Base-by-base conservation (phyloP, 2,113 vertebrate species). In the Ranitomeya variabilis region DNA sequence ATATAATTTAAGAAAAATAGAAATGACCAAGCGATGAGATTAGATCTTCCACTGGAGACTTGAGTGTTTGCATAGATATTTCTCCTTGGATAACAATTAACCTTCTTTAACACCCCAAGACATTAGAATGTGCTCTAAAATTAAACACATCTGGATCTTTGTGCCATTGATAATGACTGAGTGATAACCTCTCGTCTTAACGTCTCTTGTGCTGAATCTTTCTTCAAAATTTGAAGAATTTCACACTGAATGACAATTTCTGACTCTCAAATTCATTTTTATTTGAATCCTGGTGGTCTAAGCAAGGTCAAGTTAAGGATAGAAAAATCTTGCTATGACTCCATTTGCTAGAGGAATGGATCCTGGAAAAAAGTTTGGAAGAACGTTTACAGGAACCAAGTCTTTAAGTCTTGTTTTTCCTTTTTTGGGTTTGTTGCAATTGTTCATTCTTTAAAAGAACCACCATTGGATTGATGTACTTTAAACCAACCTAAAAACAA, bases 11-110 rank as follows among this genome's bases (percentile, higher is more conserved):
- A 52, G 59, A 51, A 67, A 84, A 89, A 85, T 84, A 26, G 31
- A 64, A 86, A 19, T 67, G 15, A 84, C 45, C 31, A 26, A 78
- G 66, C 77, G 83, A 84, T n/a, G n/a, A 79, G 76, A 89, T 77
- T 84, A 79, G 81, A 89, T 55, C 60, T 62, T 64, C 51, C 78
- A 82, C 60, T 79, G 60, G 81, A 89, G 71, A 66, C 83, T 79
- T 84, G 15, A n/a, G 51, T 77, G 79, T 79, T 78, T 78, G 60
- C 45, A 54, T 79, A 78, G 51, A 57, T n/a, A 55, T 79, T 52
- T 86, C 71, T 78, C 37, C 71, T 62, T 52, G 55, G 71, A 86
- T 78, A 64, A 86, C 73, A 77, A 86, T 86, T 86, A 86, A 86
- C 71, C 85, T 62, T 21, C 59, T 76, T 77, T 62, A 64, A 64